Percentiles rank a stretch among this genome's conserved stretches.
Conservation (phyloP, 1,140 invertebrate species). For the Brachionus plicatilis region DNA sequence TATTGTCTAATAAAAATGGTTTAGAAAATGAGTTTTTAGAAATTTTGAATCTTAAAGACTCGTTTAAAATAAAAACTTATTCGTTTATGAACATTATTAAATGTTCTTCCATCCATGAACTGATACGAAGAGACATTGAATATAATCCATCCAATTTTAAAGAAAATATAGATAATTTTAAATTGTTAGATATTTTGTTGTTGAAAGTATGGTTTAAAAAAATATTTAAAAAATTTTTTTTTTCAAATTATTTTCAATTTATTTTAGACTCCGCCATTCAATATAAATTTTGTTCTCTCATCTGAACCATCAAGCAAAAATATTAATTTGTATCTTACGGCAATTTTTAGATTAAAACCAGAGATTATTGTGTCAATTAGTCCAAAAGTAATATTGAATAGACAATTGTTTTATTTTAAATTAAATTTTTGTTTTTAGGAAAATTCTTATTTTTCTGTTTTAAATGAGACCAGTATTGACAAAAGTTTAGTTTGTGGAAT, state of each 20-base stretch:
- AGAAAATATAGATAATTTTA: not conserved
- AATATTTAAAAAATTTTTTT: not conserved
- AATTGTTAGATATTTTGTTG: not conserved
- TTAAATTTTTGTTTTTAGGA: not conserved
- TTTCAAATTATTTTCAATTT: not conserved
- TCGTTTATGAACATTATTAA: slow-evolving; percentile 10
- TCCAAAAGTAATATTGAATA: not conserved
- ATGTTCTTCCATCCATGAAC: not conserved
- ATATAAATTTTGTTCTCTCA: slow-evolving; percentile 10
- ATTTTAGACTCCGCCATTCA: slow-evolving; percentile 13
- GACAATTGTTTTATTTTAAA: not conserved
- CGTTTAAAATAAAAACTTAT: not conserved
- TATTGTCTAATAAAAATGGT: not conserved
- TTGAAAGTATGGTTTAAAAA: not conserved
- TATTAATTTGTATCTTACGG: slow-evolving; percentile 10
- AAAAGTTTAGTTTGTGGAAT: slow-evolving; percentile 14
- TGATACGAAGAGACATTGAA: not conserved
- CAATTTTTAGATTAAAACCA: slow-evolving; percentile 17
- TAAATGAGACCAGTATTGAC: slow-evolving; percentile 23
- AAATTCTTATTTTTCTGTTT: slow-evolving; percentile 13
- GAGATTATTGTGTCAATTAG: slow-evolving; percentile 15
- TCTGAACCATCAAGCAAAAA: not conserved
- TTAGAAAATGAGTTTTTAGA: not conserved
- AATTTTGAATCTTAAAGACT: not conserved
- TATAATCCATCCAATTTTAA: not conserved